Evolutionary conservation across 92 coral and sea anemone species (phyloP), one percentile per base, ranked within the genome.

Genomic region (Siderastrea siderea): DNA sequence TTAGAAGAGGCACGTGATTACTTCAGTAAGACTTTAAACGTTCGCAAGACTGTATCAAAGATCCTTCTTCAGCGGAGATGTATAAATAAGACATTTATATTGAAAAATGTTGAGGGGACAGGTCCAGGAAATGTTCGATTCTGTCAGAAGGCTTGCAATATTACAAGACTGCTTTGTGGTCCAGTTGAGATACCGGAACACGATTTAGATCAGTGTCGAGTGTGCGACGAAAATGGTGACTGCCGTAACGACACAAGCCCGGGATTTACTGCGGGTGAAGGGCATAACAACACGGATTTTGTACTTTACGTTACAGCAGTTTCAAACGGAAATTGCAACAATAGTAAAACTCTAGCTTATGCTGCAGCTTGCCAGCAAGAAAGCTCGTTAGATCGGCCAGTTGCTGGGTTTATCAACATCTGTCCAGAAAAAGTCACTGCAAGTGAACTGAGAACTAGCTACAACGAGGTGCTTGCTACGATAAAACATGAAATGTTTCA

Each of bases 401-500:
- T 98, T n/a, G 98, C 95, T 11, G 99, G 99, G 12, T 94, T 90
- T 87, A 87, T 98, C 45, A 98, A 98, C 68, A 91, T 98, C 49
- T 98, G 99, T 46, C 96, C 95, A 0, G 75, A 84, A 19, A 96
- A 89, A 67, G 86, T 95, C 13, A 71, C 92, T 19, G 89, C 79
- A 13, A 89, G 68, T 67, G 82, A 85, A 69, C 77, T 86, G 5
- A 81, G 70, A 57, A 82, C 74, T 15, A 63, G 89, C 74, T 85
- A 88, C 57, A 80, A 45, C 1, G 97, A 98, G 75, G 72, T 98
- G 60, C 89, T 98, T 55, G 97, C 99, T 9, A 90, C 98, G 16
- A 69, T 98, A 7, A 98, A 98, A 81, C 99, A 98, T 57, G 99
- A 98, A 77, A 94, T 98, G 1, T 98, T 92, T 66, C 99, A 98